Evolutionary conservation across 2,888 invertebrate species (phyloP).

Genomic region (Rhamnusium bicolor): DNA sequence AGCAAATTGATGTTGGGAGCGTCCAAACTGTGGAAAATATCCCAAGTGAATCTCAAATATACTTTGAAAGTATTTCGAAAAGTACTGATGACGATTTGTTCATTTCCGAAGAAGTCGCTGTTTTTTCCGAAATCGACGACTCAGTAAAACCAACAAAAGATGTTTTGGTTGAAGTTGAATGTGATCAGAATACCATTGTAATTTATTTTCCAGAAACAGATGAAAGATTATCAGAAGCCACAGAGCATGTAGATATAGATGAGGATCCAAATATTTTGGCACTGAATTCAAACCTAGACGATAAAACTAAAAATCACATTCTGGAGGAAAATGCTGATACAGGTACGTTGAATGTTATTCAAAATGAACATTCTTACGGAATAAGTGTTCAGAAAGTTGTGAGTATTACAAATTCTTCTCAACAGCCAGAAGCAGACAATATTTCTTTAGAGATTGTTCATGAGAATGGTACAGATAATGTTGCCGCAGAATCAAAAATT

Average conservation of each 20-base stretch:
- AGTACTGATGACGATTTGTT: background rate
- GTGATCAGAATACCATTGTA: no score
- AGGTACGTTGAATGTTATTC: background rate
- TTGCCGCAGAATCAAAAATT: no score
- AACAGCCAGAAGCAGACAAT: background rate
- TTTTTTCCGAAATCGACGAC: background rate
- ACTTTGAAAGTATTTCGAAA: background rate
- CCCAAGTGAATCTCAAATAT: background rate
- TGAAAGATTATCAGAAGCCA: background rate
- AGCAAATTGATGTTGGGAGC: background rate
- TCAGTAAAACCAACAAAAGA: background rate
- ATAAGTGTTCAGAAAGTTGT: background rate
- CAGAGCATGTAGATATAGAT: background rate
- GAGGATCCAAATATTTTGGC: background rate
- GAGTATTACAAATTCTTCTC: background rate
- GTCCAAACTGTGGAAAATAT: background rate
- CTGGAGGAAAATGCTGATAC: background rate
- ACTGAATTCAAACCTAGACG: background rate
- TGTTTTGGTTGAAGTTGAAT: no score
- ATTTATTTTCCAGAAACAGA: background rate
- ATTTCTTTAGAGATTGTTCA: no score
- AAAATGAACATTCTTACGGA: background rate
- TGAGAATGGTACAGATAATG: no score
- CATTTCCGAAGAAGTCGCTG: background rate
- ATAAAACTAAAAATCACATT: background rate